Conservation (phyloP, 2,113 vertebrate species). For the Scatophagus argus region DNA sequence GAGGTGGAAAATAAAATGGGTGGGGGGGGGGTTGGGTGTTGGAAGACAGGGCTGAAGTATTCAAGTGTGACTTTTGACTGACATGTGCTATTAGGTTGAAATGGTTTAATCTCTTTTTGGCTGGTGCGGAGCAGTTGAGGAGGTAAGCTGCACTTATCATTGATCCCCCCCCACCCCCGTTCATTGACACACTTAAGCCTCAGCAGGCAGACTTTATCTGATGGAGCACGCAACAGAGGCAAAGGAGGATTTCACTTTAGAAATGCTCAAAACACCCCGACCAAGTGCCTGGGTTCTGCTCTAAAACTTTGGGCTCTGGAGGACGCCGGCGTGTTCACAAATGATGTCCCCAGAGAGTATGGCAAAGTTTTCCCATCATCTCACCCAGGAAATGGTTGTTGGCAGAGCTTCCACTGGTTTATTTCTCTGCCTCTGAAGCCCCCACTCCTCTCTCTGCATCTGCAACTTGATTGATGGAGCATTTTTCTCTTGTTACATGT, state of each 20-base stretch:
- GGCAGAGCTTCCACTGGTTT: conserved; percentile 71
- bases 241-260: conserved; percentile 71
- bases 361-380: conserved; percentile 75
- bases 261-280: conserved; percentile 59
- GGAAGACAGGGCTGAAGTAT: conserved; percentile 33
- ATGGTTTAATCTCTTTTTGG: conserved; percentile 78
- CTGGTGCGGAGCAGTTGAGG: conserved; percentile 60
- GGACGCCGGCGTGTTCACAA: conserved; percentile 65
- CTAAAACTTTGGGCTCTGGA: conserved; percentile 68
- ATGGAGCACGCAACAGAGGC: conserved; percentile 69
- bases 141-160: conserved; percentile 76
- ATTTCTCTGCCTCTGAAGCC: conserved; percentile 68
- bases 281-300: conserved; percentile 58
- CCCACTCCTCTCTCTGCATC: conserved; percentile 41
- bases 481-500: conserved; percentile 73
- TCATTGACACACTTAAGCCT: conserved; percentile 81
- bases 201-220: conserved; percentile 74
- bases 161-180: conserved; percentile 69
- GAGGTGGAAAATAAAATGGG: conserved; percentile 11
- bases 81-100: conserved; percentile 75
- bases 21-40: neutral
- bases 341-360: conserved; percentile 70
- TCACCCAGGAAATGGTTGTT: conserved; percentile 71
- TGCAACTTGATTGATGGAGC: conserved; percentile 72
- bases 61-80: conserved; percentile 74